Percentiles rank a stretch among this genome's conserved stretches.
Evolutionary conservation across 2,888 invertebrate genomes (phyloP).

Genomic region (Harmothoe impar): DNA sequence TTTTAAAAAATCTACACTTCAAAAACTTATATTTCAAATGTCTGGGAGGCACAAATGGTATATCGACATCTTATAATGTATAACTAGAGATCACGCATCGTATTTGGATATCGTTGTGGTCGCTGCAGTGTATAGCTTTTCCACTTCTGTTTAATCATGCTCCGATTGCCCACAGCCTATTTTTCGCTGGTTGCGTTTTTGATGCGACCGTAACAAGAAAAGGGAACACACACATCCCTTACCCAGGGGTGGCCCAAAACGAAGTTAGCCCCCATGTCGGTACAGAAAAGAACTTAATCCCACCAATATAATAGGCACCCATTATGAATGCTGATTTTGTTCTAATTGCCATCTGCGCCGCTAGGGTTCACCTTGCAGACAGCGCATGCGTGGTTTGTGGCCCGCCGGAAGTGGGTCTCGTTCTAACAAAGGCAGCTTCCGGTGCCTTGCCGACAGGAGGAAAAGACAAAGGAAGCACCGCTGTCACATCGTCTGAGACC

Average conservation of each 20-base stretch:
- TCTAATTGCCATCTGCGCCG: conserved; percentile 55
- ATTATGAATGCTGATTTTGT: conserved; percentile 57
- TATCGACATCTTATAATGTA: no score
- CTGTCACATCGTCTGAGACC: background rate
- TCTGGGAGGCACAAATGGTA: no score
- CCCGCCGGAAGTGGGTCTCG: conserved; percentile 49
- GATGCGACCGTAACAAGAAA: background rate
- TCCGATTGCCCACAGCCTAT: background rate
- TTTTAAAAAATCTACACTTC: no score
- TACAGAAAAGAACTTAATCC: conserved; percentile 33
- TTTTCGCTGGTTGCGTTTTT: conserved; percentile 6
- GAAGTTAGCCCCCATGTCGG: conserved; percentile 10
- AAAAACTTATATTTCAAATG: no score
- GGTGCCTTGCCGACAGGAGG: background rate
- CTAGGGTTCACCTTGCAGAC: background rate
- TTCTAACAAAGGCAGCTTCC: conserved; percentile 53
- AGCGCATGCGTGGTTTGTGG: conserved; percentile 21
- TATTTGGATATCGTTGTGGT: no score
- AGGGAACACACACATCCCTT: background rate
- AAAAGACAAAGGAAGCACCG: conserved; percentile 43
- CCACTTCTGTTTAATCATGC: no score
- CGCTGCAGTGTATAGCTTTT: no score
- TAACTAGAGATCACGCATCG: no score
- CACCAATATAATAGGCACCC: background rate
- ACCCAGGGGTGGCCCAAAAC: background rate